phyloP scores from a whole-genome alignment of 2,113 vertebrate species.

The Saguinus imperator region DNA sequence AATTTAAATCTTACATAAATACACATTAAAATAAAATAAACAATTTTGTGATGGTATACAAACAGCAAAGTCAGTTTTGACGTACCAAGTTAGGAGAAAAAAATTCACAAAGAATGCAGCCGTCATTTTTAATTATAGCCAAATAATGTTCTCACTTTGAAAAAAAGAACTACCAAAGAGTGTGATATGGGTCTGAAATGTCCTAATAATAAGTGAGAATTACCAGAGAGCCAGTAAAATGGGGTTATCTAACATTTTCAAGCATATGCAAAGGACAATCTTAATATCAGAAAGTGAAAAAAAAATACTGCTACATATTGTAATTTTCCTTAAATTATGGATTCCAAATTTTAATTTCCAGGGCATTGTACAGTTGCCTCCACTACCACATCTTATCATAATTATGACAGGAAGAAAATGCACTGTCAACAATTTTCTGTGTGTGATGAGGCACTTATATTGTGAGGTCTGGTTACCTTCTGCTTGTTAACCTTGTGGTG shows the following conservation, averaged over 20 bases:
- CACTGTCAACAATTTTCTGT: conserved; percentile 55
- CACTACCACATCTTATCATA: background rate
- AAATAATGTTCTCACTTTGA: background rate
- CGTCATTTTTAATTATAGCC: background rate
- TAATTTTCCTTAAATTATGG: background rate
- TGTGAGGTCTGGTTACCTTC: conserved; percentile 73
- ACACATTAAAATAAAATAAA: background rate
- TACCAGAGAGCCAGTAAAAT: background rate
- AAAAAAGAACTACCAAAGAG: background rate
- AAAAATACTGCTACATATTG: background rate
- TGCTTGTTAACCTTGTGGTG: conserved; percentile 81
- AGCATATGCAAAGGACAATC: background rate
- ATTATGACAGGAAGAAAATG: conserved; percentile 36
- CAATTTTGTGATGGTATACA: background rate
- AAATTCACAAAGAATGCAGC: background rate
- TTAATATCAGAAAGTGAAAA: background rate
- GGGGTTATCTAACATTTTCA: background rate
- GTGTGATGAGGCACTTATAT: conserved; percentile 67
- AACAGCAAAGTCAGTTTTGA: background rate
- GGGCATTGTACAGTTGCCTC: background rate
- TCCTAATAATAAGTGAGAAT: background rate
- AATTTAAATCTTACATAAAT: conserved; percentile 48
- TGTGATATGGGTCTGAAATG: background rate
- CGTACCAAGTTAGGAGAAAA: background rate
- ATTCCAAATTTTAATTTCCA: conserved; percentile 47